Conservation (phyloP, 2,797 vertebrate genomes). For the Pangasius sanitwongsei region DNA sequence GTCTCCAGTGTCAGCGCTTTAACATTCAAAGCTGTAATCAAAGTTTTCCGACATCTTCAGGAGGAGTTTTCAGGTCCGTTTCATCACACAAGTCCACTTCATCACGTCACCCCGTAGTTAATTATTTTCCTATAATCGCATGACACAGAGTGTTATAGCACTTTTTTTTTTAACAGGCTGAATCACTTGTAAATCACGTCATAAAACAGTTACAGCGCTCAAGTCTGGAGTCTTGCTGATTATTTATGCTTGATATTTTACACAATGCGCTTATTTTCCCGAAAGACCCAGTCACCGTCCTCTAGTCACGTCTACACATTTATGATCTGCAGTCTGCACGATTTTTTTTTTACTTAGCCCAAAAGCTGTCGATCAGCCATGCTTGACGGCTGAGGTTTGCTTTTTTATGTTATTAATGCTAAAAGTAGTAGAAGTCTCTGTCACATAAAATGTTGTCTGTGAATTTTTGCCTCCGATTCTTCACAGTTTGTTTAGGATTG, state of each 20-base stretch:
- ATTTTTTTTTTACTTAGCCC: not conserved
- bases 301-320: not conserved
- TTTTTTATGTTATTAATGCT: not conserved
- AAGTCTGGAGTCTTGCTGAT: not conserved
- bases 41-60: not conserved
- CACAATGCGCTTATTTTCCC: not conserved
- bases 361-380: not conserved
- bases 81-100: not conserved
- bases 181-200: not conserved
- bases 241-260: not conserved
- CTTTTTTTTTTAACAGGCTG: not conserved
- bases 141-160: not conserved
- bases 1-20: not conserved
- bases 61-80: not conserved
- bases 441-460: not conserved
- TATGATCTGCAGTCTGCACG: not conserved
- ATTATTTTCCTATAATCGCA: not conserved
- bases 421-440: not conserved
- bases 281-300: not conserved
- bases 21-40: too few species aligned
- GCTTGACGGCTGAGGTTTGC: not conserved
- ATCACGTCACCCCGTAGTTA: not conserved
- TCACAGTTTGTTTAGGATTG: not conserved
- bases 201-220: not conserved
- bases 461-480: not conserved